A percentile compares a stretch with the other conserved stretches of the same genome.
These are phyloP conservation scores for Machaerirhynchus nigripectus DNA, from an alignment of 2,113 vertebrate genomes.

Conservation along the genomic window DNA sequence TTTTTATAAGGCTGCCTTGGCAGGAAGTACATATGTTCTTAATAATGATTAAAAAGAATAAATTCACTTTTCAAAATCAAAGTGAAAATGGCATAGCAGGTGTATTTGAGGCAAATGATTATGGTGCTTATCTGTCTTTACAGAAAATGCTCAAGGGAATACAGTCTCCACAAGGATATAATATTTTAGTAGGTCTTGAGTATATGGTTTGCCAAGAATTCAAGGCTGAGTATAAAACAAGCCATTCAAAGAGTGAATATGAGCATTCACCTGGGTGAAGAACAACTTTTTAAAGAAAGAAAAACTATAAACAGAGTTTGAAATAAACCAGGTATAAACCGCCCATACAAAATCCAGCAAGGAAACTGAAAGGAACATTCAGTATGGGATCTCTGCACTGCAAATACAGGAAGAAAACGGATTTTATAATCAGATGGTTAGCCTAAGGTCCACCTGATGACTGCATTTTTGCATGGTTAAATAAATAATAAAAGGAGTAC, in stretches of 20 bases:
- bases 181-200: neutral
- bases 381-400: neutral
- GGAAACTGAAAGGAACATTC: neutral
- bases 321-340: neutral
- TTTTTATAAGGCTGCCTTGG: slow-evolving; percentile 43
- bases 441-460: neutral
- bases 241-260: neutral
- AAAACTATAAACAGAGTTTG: neutral
- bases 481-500: neutral
- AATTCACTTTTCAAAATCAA: slow-evolving; percentile 50
- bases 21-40: slow-evolving; percentile 49
- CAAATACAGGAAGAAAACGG: neutral
- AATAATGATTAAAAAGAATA: slow-evolving; percentile 60
- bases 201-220: slow-evolving; percentile 2
- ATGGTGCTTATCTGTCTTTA: slow-evolving; percentile 9
- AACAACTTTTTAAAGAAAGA: neutral
- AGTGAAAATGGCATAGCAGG: slow-evolving; percentile 59
- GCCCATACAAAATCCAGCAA: neutral
- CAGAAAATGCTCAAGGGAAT: slow-evolving; percentile 24
- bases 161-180: neutral
- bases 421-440: neutral
- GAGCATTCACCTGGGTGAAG: neutral
- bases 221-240: neutral
- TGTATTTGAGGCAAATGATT: slow-evolving; percentile 44
- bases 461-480: neutral